Evolutionary conservation across 2,888 invertebrate species (phyloP), one percentile per base, ranked within the genome.

Genomic region (Yponomeuta evonymella): DNA sequence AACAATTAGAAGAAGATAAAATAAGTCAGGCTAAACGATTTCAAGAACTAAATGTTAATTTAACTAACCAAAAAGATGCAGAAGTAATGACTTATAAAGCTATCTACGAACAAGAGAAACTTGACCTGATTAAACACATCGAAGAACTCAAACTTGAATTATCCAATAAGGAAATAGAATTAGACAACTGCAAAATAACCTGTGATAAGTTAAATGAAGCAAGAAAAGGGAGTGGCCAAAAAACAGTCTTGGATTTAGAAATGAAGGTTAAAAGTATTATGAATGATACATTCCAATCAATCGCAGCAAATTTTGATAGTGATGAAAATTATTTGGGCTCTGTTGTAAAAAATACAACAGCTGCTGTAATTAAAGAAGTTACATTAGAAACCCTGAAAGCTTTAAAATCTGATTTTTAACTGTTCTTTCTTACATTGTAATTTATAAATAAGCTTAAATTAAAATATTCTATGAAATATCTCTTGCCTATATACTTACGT

Each of bases 251-350:
- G 12, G 64, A 70, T n/a, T 58, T 65, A 36, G 64, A 69, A 66
- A 23, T 51, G 9, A 83, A 79, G 76, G 73, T 87, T 10, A 91
- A 91, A 79, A 77, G 76, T 73, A 82, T 90, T 69, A 91, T 91
- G 88, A 91, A 91, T 82, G 80, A 85, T 72, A 87, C 87, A 77
- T 91, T 83, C 75, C 87, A 83, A 78, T 79, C 83, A 12, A 80
- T 91, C 74, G 82, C 85, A 71, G 73, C 74, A 36, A 85, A 86
- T 76, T 89, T 91, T 77, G 80, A 85, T 77, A 81, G 84, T 70
- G 78, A 77, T 73, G 74, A 77, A 73, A 75, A 67, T 48, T 91
- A 90, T 74, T 75, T 81, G 63, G 90, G 90, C 66, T 81, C 81
- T 73, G 73, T 72, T 70, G 76, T 90, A n/a, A 90, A 87, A 78